phyloP scores from a whole-genome alignment of 2,888 invertebrate genomes.

The Drosophila diplacantha region DNA sequence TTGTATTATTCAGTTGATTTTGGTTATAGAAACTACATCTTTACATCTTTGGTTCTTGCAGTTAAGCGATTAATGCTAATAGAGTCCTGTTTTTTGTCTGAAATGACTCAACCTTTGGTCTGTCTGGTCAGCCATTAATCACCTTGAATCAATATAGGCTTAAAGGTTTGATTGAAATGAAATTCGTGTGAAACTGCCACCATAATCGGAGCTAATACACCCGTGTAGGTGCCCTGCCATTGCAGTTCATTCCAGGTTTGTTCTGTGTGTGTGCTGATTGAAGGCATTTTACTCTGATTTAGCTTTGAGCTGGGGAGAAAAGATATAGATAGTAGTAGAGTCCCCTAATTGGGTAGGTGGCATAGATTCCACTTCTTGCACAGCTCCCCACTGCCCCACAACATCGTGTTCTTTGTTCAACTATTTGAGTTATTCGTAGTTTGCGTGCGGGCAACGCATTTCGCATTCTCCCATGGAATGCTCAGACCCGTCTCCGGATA shows the following conservation, averaged over 20 bases:
- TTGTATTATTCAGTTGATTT: neutral
- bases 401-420: conserved; percentile 26
- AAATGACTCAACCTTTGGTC: too few species aligned
- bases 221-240: too few species aligned
- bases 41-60: neutral
- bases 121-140: conserved; percentile 2
- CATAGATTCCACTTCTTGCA: conserved; percentile 10
- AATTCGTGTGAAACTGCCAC: conserved; percentile 9
- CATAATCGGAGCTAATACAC: neutral
- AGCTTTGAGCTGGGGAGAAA: neutral
- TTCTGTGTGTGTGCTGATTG: neutral
- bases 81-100: too few species aligned
- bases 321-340: neutral
- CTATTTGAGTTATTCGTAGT: conserved; percentile 56
- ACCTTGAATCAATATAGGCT: neutral
- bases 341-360: conserved; percentile 30
- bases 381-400: neutral
- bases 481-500: conserved; percentile 6
- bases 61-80: too few species aligned
- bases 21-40: neutral
- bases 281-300: conserved; percentile 9
- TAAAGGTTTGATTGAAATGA: conserved; percentile 11
- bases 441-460: conserved; percentile 51
- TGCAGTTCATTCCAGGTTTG: conserved; percentile 2
- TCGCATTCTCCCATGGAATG: conserved; percentile 43